A percentile compares a stretch with the other conserved stretches of the same genome.
phyloP scores from a whole-genome alignment of 2,888 invertebrate species.

The Therioaphis trifolii region DNA sequence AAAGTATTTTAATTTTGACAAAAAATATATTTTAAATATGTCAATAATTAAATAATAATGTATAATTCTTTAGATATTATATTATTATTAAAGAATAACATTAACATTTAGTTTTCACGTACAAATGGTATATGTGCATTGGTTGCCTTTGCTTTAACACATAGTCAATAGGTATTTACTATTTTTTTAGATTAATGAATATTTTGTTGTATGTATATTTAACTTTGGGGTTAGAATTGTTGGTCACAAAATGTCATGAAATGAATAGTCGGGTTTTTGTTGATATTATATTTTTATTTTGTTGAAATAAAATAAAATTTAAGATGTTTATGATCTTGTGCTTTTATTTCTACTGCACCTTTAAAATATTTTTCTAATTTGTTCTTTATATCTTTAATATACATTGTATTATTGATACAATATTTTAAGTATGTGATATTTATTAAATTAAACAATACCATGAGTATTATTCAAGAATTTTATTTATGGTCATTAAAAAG shows the following conservation, averaged over 20 bases:
- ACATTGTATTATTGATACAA: too few relatives aligned
- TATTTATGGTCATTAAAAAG: too few relatives aligned
- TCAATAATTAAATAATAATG: neutral
- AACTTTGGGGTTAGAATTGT: constrained; percentile 52
- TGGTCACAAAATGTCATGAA: constrained; percentile 44
- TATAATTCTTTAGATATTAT: constrained; percentile 20
- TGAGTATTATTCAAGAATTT: too few relatives aligned
- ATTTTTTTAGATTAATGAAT: constrained; percentile 45
- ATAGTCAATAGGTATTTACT: constrained; percentile 56
- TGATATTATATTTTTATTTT: constrained; percentile 58
- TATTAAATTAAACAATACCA: too few relatives aligned
- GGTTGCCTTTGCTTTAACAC: constrained; percentile 29
- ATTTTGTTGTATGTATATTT: constrained; percentile 42
- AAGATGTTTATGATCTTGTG: constrained; percentile 33
- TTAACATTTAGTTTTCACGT: constrained; percentile 43
- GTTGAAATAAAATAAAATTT: constrained; percentile 43
- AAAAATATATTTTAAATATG: neutral
- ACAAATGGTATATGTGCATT: constrained; percentile 25
- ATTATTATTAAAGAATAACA: neutral
- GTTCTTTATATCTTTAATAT: too few relatives aligned
- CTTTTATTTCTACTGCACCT: constrained; percentile 13
- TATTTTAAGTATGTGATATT: too few relatives aligned
- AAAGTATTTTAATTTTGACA: constrained; percentile 3
- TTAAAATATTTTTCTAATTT: neutral
- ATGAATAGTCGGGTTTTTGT: constrained; percentile 49